Base-by-base conservation (phyloP, 2,113 vertebrate species). In the Xiphophorus maculatus region DNA sequence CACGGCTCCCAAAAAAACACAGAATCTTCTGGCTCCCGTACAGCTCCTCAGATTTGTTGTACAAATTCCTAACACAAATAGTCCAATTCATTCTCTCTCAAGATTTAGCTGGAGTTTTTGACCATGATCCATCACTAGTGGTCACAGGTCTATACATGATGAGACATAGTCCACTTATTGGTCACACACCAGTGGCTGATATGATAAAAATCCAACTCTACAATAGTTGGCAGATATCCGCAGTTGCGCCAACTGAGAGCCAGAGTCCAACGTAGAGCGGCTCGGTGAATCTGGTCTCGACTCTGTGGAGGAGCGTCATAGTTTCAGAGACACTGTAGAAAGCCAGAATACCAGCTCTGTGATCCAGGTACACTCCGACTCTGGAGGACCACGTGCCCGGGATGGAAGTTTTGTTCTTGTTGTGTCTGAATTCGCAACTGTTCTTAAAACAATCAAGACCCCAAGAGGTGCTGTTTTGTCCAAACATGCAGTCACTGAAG, bases 241-340 rank as follows among this genome's bases (percentile, higher is more conserved):
- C 69, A 9, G 8, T 3, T 0, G 75, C 74, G 40, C 68, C 79
- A 3, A 81, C 67, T 28, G 75, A 75, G 42, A 87, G n/a, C 82
- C 76, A 60, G 22, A 96, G 60, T 66, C 84, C 72, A 19, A 77
- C 71, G 3, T 68, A 8, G 89, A 80, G 51, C 76, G 65, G 65
- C 35, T 66, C 0, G 8, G 75, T 79, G 58, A 25, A 86, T 1
- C 32, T 76, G 44, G 40, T 2, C 37, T 79, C 30, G 33, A 88
- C 77, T 63, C 42, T 68, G 62, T 74, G 83, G 42, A 84, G 69
- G 35, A 81, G 84, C 0, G 60, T 82, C 29, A 61, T 63, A 1
- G 91, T 92, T 1, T 64, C 30, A 27, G 35, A 48, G 60, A 76
- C 0, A 30, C 3, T 3, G 30, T 30, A 30, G 30, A 30, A 30